Conservation (phyloP, 1,140 invertebrate genomes). For the Lamellibrachia luymesi region DNA sequence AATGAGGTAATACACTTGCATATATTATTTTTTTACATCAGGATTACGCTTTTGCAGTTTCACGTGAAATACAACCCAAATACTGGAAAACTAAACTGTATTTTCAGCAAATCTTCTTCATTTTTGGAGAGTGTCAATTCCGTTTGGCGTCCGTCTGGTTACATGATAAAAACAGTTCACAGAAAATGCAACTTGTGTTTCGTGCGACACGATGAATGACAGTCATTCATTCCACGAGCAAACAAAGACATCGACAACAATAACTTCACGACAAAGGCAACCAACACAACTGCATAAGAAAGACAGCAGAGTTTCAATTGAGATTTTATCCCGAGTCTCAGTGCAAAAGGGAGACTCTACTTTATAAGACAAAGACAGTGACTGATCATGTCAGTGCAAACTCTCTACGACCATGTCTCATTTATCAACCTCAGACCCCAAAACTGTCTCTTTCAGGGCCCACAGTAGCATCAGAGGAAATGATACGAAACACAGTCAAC, state of each 20-base stretch:
- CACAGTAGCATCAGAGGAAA: background rate
- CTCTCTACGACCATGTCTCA: background rate
- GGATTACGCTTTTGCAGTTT: background rate
- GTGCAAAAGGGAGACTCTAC: background rate
- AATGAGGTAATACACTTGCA: too few species aligned
- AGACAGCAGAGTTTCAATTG: background rate
- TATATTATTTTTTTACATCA: too few species aligned
- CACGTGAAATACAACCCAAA: background rate
- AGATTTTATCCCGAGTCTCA: background rate
- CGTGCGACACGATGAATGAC: background rate
- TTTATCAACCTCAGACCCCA: background rate
- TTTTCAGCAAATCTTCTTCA: background rate
- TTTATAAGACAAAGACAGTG: background rate
- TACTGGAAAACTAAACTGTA: background rate
- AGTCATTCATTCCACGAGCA: background rate
- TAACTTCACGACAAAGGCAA: background rate
- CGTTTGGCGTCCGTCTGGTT: background rate
- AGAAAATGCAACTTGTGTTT: background rate
- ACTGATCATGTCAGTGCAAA: background rate
- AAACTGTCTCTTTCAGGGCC: slow-evolving; percentile 2
- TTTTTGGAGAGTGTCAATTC: background rate
- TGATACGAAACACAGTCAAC: background rate
- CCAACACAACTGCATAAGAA: background rate
- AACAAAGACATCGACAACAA: background rate
- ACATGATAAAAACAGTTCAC: background rate